Percentiles rank a stretch among this genome's conserved stretches.
These are phyloP conservation scores for Epinephelus awoara DNA, from an alignment of 2,797 vertebrate species.

Conservation along the genomic window DNA sequence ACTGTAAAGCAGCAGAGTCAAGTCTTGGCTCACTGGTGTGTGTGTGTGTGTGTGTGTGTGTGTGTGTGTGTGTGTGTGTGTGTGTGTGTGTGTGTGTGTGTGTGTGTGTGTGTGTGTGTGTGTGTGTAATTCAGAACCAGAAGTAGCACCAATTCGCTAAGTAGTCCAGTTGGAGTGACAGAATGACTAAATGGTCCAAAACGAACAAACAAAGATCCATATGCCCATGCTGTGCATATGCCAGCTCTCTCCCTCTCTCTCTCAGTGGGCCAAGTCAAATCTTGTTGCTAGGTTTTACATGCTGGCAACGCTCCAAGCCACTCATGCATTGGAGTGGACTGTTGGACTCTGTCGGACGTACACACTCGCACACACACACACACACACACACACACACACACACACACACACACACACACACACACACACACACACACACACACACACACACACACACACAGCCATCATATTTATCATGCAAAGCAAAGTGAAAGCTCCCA, in stretches of 20 bases:
- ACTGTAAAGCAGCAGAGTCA: slow-evolving; percentile 77
- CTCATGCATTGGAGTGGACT: slow-evolving; percentile 83
- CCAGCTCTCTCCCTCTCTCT: slow-evolving; percentile 66
- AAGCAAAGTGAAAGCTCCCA: slow-evolving; percentile 76
- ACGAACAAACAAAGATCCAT: slow-evolving; percentile 85
- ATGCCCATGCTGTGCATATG: slow-evolving; percentile 80
- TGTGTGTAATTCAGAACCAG: slow-evolving; percentile 64
- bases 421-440: slow-evolving; percentile 29
- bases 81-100: slow-evolving; percentile 32
- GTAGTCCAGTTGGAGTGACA: slow-evolving; percentile 83
- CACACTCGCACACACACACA: slow-evolving; percentile 15
- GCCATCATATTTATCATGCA: slow-evolving; percentile 81
- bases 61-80: too few species aligned
- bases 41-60: slow-evolving; percentile 38
- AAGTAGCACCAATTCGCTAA: slow-evolving; percentile 82
- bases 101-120: slow-evolving; percentile 39
- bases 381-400: slow-evolving; percentile 30
- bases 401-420: slow-evolving; percentile 21
- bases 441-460: slow-evolving; percentile 39
- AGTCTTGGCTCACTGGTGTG: slow-evolving; percentile 60
- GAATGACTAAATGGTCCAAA: slow-evolving; percentile 86
- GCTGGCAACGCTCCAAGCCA: slow-evolving; percentile 81
- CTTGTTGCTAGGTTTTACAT: slow-evolving; percentile 85
- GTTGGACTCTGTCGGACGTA: slow-evolving; percentile 66
- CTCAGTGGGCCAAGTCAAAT: slow-evolving; percentile 78